Base-by-base conservation (phyloP, 2,888 invertebrate species). In the Caenorhabditis afra region DNA sequence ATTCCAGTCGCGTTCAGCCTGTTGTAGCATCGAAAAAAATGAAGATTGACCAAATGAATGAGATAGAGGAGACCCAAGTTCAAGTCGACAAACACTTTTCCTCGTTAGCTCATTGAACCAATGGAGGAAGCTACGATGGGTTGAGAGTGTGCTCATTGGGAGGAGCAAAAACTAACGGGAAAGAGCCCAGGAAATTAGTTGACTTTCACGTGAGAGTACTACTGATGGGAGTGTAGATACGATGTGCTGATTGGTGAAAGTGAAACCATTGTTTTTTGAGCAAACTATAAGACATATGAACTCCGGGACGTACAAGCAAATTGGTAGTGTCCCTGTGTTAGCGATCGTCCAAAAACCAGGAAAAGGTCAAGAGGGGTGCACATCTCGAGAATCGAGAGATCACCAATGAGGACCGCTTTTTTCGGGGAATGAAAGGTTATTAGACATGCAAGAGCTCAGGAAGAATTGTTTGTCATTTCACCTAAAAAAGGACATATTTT, bases 131-230 rank as follows among this genome's bases (percentile, higher is more conserved):
- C 52, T 52, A 44, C 57, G 67, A 50, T 53, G 59, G 44, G 70
- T 70, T 39, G 71, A 62, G 70, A 70, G 71, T 71, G 64, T 58
- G 73, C 73, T 64, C 18, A 57, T 71, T 20, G 55, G 61, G 68
- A 41, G 11, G 12, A 12, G 18, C 45, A 73, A 71, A 64, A 64
- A 55, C 57, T 49, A 58, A 58, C 73, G 64, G 73, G 73, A 73
- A 58, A 58, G 50, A 16, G 20, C 11, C n/a, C 11, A 44, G 67
- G 73, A 73, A 73, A 73, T 73, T 73, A 58, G 58, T 39, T 45
- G 44, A 23, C 45, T 71, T 71, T 62, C 71, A 70, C 70, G 70
- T 70, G 70, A 68, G 16, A 58, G 41, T 68, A 50, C 52, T 35
- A 37, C 35, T 53, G 37, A 35, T 53, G 14, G 41, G 53, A 59